Base-by-base conservation (phyloP, 2,888 invertebrate genomes). In the Elaeidobius kamerunicus region DNA sequence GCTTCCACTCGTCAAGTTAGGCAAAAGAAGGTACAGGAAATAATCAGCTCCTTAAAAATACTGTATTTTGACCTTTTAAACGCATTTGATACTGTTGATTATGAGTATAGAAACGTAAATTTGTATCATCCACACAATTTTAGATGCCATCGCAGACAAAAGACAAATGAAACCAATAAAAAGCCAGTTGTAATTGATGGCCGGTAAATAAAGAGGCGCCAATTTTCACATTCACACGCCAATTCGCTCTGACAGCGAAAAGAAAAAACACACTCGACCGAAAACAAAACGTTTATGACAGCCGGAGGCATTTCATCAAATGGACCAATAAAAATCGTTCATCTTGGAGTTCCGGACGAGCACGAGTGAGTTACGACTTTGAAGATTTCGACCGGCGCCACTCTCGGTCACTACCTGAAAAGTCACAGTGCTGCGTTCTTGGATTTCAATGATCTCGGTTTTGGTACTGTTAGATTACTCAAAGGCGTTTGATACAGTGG, bases 241-340 rank as follows among this genome's bases (percentile, higher is more conserved):
- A 46, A 52, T 41, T 36, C 35, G 18, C 19, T 11, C 1, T 17
- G 11, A 39, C 46, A 28, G 28, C 45, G 18, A 38, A n/a, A 19
- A 47, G 32, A 47, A 47, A 36, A 47, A 47, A 28, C 38, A 39
- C 12, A 20, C 36, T 39, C 23, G 19, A 39, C 34, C 36, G 44
- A 49, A 48, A 43, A 43, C 54, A 47, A 54, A 54, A 54, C 49
- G 34, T 55, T 55, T 55, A 55, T 40, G 54, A 45, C 49, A 43
- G 17, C 28, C 52, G 27, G 34, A 38, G 48, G 38, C 42, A 23
- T 50, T 55, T 49, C 54, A 46, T 50, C 54, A 45, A 55, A 45
- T 41, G 20, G 54, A 15, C 54, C 46, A 49, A 55, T 55, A 55
- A 55, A 55, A 45, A 55, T 50, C 49, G 50, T 55, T 55, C 50